Percentiles rank a stretch among this genome's conserved stretches.
These are phyloP conservation scores for Pocota personata DNA, from an alignment of 2,888 invertebrate species.

Conservation along the genomic window DNA sequence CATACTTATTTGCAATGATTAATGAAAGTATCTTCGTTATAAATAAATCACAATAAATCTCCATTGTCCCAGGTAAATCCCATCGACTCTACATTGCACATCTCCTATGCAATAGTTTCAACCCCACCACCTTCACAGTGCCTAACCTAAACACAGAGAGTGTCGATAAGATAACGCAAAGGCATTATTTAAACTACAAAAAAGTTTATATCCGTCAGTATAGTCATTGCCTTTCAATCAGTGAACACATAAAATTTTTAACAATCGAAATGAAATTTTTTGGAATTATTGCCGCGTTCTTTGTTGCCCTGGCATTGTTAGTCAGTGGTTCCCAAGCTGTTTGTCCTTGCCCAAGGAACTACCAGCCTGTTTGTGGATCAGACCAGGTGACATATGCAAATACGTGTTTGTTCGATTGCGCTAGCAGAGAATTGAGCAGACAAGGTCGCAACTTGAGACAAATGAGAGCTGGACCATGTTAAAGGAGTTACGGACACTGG, in stretches of 20 bases:
- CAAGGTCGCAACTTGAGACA: slow-evolving; percentile 77
- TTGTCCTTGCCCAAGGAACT: slow-evolving; percentile 79
- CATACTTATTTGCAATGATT: neutral
- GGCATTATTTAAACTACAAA: neutral
- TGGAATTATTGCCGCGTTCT: slow-evolving; percentile 55
- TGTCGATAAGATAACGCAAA: neutral
- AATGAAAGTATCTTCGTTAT: neutral
- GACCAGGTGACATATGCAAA: slow-evolving; percentile 78
- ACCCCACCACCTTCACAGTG: too few species aligned
- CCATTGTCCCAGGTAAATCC: slow-evolving; percentile 10
- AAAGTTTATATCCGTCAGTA: neutral
- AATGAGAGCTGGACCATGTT: slow-evolving; percentile 77
- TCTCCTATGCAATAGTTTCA: too few species aligned
- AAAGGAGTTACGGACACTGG: neutral
- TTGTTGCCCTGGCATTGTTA: slow-evolving; percentile 73
- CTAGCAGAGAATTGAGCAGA: slow-evolving; percentile 73
- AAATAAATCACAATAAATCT: neutral
- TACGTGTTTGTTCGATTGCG: slow-evolving; percentile 78
- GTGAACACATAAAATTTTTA: neutral
- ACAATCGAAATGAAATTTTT: slow-evolving; percentile 54
- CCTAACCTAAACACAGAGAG: neutral
- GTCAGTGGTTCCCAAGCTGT: slow-evolving; percentile 32
- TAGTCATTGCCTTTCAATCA: neutral
- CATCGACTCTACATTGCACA: neutral
- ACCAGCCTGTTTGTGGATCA: slow-evolving; percentile 78